These are phyloP conservation scores for Meriones unguiculatus DNA, from an alignment of 2,113 vertebrate species.

Conservation along the genomic window DNA sequence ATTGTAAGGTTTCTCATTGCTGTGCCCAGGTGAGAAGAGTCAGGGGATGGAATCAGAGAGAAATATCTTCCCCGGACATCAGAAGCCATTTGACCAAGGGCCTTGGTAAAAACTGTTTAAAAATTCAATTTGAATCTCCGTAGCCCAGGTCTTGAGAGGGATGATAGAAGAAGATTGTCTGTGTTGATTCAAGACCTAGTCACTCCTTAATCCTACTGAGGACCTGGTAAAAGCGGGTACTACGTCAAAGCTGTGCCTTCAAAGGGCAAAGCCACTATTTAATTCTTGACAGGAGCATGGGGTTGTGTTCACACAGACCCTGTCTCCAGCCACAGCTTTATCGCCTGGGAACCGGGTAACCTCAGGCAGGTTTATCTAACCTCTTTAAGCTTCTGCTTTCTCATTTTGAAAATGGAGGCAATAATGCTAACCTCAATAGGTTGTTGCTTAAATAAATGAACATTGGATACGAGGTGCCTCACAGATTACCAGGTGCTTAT, in stretches of 20 bases:
- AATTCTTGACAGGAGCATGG: background rate
- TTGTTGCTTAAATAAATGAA: slow-evolving; percentile 48
- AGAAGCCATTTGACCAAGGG: slow-evolving; percentile 18
- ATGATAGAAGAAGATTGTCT: slow-evolving; percentile 24
- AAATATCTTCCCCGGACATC: slow-evolving; percentile 27
- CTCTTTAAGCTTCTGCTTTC: slow-evolving; percentile 5
- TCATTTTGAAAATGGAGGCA: slow-evolving; percentile 30
- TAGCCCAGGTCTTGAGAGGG: background rate
- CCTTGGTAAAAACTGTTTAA: slow-evolving; percentile 61
- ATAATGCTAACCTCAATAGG: background rate
- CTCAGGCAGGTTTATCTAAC: background rate
- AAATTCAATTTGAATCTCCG: slow-evolving; percentile 61
- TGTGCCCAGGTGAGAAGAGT: slow-evolving; percentile 53
- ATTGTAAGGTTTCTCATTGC: slow-evolving; percentile 44
- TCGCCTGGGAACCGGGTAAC: background rate
- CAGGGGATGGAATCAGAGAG: background rate
- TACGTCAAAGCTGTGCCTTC: slow-evolving; percentile 37
- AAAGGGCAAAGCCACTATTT: background rate
- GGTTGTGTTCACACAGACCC: background rate
- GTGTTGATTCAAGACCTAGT: slow-evolving; percentile 8
- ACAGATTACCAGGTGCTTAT: slow-evolving; percentile 4
- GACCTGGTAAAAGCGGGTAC: background rate
- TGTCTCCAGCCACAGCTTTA: background rate
- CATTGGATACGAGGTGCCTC: background rate
- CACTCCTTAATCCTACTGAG: slow-evolving; percentile 56